These are phyloP conservation scores for Phyllostomus discolor DNA, from an alignment of 2,113 vertebrate genomes.

Conservation along the genomic window DNA sequence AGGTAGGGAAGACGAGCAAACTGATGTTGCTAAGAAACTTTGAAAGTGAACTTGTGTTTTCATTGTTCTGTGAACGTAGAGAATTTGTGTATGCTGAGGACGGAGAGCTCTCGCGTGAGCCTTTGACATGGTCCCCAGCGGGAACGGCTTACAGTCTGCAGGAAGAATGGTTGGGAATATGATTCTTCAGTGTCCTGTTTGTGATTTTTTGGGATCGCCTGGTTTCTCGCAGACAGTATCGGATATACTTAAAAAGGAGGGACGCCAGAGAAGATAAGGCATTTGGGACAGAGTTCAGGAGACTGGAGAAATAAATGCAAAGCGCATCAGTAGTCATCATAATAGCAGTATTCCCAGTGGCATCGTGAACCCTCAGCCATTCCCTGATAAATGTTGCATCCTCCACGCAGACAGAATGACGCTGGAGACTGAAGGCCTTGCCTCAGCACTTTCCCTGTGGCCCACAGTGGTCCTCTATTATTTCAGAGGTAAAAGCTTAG, in stretches of 20 bases:
- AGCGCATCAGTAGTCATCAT: not conserved
- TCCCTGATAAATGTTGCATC: not conserved
- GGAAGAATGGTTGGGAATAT: not conserved
- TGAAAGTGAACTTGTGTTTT: not conserved
- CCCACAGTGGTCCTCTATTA: not conserved
- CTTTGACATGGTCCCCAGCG: not conserved
- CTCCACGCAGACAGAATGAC: not conserved
- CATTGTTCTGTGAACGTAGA: not conserved
- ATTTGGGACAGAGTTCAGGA: not conserved
- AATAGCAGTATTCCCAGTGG: not conserved
- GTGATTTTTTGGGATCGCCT: not conserved
- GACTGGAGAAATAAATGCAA: not conserved
- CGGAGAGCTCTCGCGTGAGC: accelerated
- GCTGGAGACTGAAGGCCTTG: not conserved
- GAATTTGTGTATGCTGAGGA: not conserved
- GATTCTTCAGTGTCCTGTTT: not conserved
- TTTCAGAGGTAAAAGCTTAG: not conserved
- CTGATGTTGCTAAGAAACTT: not conserved
- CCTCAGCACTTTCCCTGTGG: not conserved
- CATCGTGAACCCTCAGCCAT: not conserved
- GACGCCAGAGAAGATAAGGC: not conserved
- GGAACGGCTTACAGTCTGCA: not conserved
- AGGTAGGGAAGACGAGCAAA: not conserved
- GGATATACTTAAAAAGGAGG: not conserved
- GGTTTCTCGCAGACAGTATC: not conserved